Base-by-base conservation (phyloP, 2,797 vertebrate species). In the Karalla daura region DNA sequence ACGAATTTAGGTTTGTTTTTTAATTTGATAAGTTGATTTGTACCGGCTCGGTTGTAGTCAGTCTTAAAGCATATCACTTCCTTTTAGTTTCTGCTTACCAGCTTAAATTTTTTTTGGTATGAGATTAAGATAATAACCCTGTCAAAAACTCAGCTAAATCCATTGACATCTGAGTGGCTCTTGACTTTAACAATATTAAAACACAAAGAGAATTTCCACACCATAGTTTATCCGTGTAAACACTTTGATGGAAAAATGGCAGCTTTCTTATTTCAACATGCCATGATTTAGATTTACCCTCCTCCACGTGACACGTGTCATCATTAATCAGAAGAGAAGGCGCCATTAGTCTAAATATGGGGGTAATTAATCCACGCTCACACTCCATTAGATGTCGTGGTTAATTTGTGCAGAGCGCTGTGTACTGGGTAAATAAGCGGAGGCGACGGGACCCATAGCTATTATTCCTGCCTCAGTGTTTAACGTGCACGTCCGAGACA, bases 241-340 rank as follows among this genome's bases (percentile, higher is more conserved):
- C 50, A 51, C 4, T 1, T 7, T 15, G 45, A 35, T 30, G 30
- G 47, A 23, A 14, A 33, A 13, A 7, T 36, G 11, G 20, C 2
- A 47, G 37, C 30, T 35, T 45, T 63, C 43, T 71, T 3, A 44
- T 74, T 74, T 69, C 18, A 27, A 36, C 14, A 64, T 50, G 36
- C 13, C 37, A 61, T 66, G 60, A 78, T 80, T 74, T 43, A 67
- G 64, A 54, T 52, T 7, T 53, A 44, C 69, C 63, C 70, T 69
- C 75, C 78, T 74, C 55, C 24, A 14, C 64, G 73, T 76, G 81
- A 87, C 83, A 81, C 41, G 81, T 86, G 83, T 84, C 79, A 78
- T 77, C 77, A 82, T 88, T 88, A 83, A 90, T 88, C 81, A 85
- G 65, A 63, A 39, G 78, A 82, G 90, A 88, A 82, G 74, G 75